phyloP scores from a whole-genome alignment of 2,113 vertebrate species.

The Melospiza melodia region DNA sequence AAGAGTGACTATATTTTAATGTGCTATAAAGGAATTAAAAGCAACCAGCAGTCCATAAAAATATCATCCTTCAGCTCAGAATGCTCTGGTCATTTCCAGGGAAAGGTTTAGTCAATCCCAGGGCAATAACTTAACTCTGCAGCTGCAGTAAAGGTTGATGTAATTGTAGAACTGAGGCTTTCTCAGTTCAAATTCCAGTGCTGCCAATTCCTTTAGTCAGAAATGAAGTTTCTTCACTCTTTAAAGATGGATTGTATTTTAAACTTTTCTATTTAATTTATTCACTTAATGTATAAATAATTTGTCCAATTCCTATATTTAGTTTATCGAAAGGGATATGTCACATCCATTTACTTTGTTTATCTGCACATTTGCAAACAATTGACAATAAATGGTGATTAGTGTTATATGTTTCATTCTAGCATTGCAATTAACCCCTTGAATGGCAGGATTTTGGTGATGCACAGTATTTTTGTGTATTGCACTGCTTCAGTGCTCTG shows the following conservation, averaged over 20 bases:
- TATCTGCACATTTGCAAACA: constrained; percentile 26
- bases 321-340: neutral
- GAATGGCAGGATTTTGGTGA: neutral
- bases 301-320: constrained; percentile 44
- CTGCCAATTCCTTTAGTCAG: neutral
- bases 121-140: constrained; percentile 37
- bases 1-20: constrained; percentile 73
- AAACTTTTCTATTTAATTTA: constrained; percentile 31
- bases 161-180: neutral
- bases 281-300: constrained; percentile 10
- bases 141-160: constrained; percentile 29
- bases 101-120: constrained; percentile 63
- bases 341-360: neutral
- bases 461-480: neutral
- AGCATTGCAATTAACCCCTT: neutral
- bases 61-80: constrained; percentile 61
- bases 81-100: constrained; percentile 62
- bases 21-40: constrained; percentile 74
- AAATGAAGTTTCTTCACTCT: neutral
- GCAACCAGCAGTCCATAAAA: constrained; percentile 64
- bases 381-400: neutral
- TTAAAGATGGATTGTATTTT: constrained; percentile 37
- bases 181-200: neutral
- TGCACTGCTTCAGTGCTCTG: neutral
- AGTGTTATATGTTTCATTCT: neutral